Base-by-base conservation (phyloP, 2,888 invertebrate species). In the Trichopria drosophilae region DNA sequence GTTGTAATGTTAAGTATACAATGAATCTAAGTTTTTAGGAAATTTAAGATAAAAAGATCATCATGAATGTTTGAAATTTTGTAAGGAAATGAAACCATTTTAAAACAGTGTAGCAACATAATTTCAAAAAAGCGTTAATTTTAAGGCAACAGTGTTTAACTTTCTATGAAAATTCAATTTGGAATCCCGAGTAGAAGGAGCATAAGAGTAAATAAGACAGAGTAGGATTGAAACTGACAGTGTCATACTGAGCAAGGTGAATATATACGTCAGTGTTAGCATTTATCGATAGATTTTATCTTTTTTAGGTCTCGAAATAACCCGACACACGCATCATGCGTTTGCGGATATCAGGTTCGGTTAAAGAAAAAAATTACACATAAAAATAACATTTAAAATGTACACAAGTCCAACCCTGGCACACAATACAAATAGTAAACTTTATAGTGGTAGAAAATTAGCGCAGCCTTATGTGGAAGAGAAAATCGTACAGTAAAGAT, bases 241-340 rank as follows among this genome's bases (percentile, higher is more conserved):
- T 75, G 75, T 75, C 65, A 75, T 75, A 75, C 75, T 75, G 75
- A 75, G 75, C 74, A 75, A 73, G 70, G 69, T 73, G 69, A 75
- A 75, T 73, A 75, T 73, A 75, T 75, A 73, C 73, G 68, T 75
- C 75, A 75, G 75, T 75, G 75, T 75, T 75, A 70, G 69, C 66
- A 61, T 59, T 54, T 41, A 54, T 51, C 52, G 46, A 47, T 47
- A 48, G 49, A 47, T 50, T 9, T 40, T 39, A 50, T 56, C 55
- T 50, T 37, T 44, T 34, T 53, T 54, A 31, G 46, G 55, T 53
- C 39, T 48, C 55, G 55, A 48, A 42, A 40, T 29, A 47, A 44
- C 16, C 39, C 44, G 37, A 35, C 13, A 46, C 22, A 44, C 34
- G 34, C n/a, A n/a, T n/a, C n/a, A n/a, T n/a, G n/a, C n/a, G n/a